phyloP scores from a whole-genome alignment of 1,140 invertebrate species.

The Drosophila miranda region DNA sequence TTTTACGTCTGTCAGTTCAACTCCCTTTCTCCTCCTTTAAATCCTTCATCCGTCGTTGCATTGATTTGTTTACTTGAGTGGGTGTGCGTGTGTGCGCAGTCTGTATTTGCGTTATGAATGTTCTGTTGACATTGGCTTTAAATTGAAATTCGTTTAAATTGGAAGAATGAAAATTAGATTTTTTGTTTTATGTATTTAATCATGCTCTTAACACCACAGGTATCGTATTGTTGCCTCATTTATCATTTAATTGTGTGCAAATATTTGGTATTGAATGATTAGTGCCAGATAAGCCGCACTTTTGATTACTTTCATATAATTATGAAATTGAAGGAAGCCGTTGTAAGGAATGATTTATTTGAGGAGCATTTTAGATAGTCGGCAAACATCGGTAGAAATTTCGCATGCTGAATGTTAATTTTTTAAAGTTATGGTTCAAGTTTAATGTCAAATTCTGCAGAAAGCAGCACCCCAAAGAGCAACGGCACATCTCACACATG shows the following conservation, averaged over 20 bases:
- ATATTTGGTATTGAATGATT: too few species aligned
- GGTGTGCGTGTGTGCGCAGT: conserved; percentile 18
- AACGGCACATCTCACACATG: not conserved
- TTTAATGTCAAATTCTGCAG: conserved; percentile 12
- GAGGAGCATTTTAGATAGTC: not conserved
- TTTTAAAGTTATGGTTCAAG: conserved; percentile 5
- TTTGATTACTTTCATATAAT: not conserved
- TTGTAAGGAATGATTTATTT: too few species aligned
- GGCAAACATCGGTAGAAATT: too few species aligned
- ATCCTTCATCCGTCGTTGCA: conserved; percentile 10
- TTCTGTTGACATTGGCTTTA: conserved; percentile 11
- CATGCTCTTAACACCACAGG: conserved; percentile 23
- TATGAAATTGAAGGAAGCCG: not conserved
- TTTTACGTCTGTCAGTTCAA: not conserved
- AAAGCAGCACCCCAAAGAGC: not conserved
- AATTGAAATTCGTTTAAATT: conserved; percentile 2
- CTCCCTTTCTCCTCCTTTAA: not conserved
- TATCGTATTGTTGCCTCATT: conserved; percentile 11
- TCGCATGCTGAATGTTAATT: too few species aligned
- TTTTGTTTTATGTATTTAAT: not conserved
- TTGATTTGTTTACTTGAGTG: conserved; percentile 31
- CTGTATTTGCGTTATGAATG: conserved; percentile 23
- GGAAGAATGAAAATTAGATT: not conserved
- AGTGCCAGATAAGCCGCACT: too few species aligned
- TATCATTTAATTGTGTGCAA: too few species aligned